These are phyloP conservation scores for Spongia lamella DNA, from an alignment of 37 sponge, comb jelly and placozoan species.

Conservation along the genomic window DNA sequence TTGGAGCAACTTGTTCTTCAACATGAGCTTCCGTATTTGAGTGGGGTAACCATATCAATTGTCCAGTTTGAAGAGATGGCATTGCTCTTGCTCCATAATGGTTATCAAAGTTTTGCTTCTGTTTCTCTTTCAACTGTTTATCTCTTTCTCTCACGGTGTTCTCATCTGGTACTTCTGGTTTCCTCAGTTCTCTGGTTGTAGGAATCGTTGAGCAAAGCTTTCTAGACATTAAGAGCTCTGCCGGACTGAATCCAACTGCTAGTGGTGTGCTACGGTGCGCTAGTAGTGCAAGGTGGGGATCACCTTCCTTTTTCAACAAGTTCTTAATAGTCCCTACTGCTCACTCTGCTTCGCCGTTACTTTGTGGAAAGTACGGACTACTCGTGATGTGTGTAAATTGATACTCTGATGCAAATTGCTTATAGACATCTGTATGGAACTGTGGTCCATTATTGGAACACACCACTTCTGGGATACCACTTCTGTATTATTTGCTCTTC, in stretches of 20 bases:
- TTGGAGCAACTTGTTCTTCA: conserved; percentile 9
- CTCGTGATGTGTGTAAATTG: conserved; percentile 45
- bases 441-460: conserved; percentile 73
- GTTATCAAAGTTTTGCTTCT: conserved; percentile 20
- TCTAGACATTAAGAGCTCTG: conserved; percentile 44
- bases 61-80: conserved; percentile 9
- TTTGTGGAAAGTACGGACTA: conserved; percentile 55
- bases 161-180: conserved; percentile 20
- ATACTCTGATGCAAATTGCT: conserved; percentile 29
- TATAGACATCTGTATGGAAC: conserved; percentile 29
- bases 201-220: conserved; percentile 41
- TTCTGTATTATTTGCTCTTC: conserved; percentile 21
- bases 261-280: conserved; percentile 47
- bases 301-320: conserved; percentile 42
- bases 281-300: conserved; percentile 47
- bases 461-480: conserved; percentile 53
- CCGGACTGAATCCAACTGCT: conserved; percentile 32
- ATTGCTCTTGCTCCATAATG: conserved; percentile 19
- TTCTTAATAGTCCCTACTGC: conserved; percentile 49
- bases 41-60: conserved; percentile 33
- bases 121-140: conserved; percentile 3
- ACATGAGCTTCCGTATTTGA: conserved; percentile 10
- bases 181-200: conserved; percentile 2
- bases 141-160: neutral
- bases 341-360: conserved; percentile 72